Conservation (phyloP, 2,888 invertebrate species). For the Ypsolopha scabrella region DNA sequence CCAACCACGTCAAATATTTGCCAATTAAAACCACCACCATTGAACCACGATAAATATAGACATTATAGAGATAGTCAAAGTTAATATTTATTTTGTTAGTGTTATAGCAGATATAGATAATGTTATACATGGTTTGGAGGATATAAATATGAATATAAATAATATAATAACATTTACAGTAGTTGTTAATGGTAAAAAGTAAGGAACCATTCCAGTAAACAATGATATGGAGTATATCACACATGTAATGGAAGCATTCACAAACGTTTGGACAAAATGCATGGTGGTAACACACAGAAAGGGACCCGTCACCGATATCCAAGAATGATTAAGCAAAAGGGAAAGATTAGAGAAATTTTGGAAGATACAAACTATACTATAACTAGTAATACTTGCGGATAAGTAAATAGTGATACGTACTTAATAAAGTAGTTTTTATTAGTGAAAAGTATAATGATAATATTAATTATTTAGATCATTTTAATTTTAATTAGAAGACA, state of each 20-base stretch:
- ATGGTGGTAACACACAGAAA: constrained; percentile 41
- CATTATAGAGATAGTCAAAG: constrained; percentile 9
- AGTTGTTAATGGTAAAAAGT: neutral
- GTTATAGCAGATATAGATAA: constrained; percentile 7
- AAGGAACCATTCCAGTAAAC: neutral
- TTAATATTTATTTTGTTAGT: constrained; percentile 4
- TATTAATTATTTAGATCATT: too few species aligned
- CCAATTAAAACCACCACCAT: constrained; percentile 33
- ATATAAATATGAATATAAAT: neutral
- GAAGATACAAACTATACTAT: constrained; percentile 8
- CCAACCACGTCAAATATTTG: constrained; percentile 11
- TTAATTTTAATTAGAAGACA: too few species aligned
- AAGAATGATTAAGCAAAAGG: constrained; percentile 67
- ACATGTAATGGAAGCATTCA: constrained; percentile 29
- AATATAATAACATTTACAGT: neutral
- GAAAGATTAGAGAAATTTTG: constrained; percentile 44
- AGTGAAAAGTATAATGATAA: too few species aligned
- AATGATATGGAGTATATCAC: neutral
- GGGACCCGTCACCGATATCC: constrained; percentile 63
- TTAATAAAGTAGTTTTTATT: too few species aligned
- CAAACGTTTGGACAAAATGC: constrained; percentile 30
- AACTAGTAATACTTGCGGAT: neutral
- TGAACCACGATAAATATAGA: constrained; percentile 8
- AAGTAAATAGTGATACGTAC: neutral
- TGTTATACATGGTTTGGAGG: constrained; percentile 1